Base-by-base conservation (phyloP, 2,113 vertebrate species). In the Mastomys coucha region DNA sequence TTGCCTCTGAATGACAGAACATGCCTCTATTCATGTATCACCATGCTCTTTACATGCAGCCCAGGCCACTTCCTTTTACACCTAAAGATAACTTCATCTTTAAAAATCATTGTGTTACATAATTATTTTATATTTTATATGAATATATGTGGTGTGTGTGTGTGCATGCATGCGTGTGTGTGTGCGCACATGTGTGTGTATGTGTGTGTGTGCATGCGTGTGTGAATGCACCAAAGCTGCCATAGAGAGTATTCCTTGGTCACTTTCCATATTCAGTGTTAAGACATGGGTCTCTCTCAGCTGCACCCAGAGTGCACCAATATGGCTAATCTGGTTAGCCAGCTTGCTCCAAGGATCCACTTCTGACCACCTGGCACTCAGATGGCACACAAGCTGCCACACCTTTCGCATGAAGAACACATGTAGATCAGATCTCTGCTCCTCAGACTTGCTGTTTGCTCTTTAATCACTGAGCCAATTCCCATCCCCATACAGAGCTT, bases 1-100 rank as follows among this genome's bases (percentile, higher is more conserved):
- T 77, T 51, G 89, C 26, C 67, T 77, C 70, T 87, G 72, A 93
- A 94, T 95, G 94, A 76, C 65, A 97, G 77, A 92, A 93, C 90
- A 94, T 13, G 72, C 96, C 89, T 63, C 65, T 42, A 93, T 42
- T 45, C 22, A 56, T 89, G 93, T 90, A 45, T 73, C 7, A 9
- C 1, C 31, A 31, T 19, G 91, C 63, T 70, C 81, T 51, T 82
- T 12, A 63, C 42, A 95, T 67, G 86, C 45, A 76, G 89, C 11
- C 58, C 87, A 16, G 33, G 88, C 67, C 26, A 65, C 67, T 95
- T 60, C 94, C 81, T 96, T 86, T 51, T 58, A n/a, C 33, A 80
- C 26, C 45, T 89, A 26, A 95, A 84, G 51, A 94, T 77, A 16
- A 95, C 17, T 60, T 14, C 31, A 91, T 17, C 22, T 31, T 58